Evolutionary conservation across 2,113 vertebrate species (phyloP).

Genomic region (Zosterops pallidus): DNA sequence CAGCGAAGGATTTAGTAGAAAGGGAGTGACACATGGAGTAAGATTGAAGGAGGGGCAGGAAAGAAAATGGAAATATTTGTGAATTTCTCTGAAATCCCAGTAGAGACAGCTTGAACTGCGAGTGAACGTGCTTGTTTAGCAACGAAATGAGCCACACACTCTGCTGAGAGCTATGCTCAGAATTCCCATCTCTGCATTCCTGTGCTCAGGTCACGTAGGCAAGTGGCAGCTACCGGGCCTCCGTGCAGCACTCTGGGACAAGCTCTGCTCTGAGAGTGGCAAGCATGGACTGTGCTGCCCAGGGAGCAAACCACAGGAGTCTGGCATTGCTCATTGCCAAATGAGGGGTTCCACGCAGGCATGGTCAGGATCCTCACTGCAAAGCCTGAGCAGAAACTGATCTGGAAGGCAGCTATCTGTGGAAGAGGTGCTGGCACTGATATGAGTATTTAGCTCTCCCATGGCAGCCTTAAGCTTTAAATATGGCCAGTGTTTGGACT

Average conservation of each 20-base stretch:
- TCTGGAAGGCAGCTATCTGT: neutral
- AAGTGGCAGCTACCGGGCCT: neutral
- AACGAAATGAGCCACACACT: rapidly evolving
- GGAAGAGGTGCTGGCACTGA: neutral
- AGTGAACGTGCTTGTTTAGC: neutral
- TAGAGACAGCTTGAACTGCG: neutral
- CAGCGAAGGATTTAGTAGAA: neutral
- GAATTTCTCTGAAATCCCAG: neutral
- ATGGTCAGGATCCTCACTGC: neutral
- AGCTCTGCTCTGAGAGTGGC: rapidly evolving
- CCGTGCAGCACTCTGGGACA: neutral
- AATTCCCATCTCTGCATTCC: neutral
- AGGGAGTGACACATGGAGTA: neutral
- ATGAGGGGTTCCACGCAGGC: neutral
- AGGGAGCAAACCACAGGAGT: neutral
- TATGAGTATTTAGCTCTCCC: neutral
- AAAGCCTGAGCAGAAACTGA: neutral
- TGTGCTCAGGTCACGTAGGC: neutral
- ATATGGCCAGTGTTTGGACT: neutral
- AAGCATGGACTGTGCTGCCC: neutral
- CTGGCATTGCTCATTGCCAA: neutral
- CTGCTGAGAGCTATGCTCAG: neutral
- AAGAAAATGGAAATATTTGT: neutral
- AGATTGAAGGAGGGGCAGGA: neutral
- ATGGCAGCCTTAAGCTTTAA: neutral